Conservation (phyloP, 2,888 invertebrate genomes). For the Gonocerus acuteangulatus region DNA sequence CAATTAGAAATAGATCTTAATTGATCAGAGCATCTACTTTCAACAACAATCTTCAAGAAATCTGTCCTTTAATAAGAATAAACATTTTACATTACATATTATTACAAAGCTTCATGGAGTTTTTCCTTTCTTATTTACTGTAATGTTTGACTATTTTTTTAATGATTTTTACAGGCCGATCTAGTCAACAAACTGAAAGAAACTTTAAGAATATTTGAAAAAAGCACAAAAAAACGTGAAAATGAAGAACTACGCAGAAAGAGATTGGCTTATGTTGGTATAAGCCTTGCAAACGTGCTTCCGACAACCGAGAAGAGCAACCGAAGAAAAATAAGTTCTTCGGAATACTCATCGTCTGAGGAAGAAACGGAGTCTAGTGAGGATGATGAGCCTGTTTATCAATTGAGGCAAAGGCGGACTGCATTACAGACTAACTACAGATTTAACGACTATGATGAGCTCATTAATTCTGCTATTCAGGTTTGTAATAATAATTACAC, state of each 20-base stretch:
- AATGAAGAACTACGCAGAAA: constrained; percentile 60
- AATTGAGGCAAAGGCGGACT: constrained; percentile 70
- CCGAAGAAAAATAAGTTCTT: background rate
- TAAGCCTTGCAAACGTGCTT: constrained; percentile 64
- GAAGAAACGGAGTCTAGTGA: constrained; percentile 40
- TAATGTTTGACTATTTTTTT: too few relatives aligned
- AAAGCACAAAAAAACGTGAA: constrained; percentile 52
- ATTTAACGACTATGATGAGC: constrained; percentile 88
- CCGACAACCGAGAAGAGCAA: constrained; percentile 41
- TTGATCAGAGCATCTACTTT: too few relatives aligned
- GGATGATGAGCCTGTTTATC: constrained; percentile 69
- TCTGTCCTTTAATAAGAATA: too few relatives aligned
- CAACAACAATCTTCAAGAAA: too few relatives aligned
- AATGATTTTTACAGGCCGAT: constrained; percentile 28
- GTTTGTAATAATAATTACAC: constrained; percentile 44
- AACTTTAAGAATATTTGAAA: constrained; percentile 69
- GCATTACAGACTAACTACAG: constrained; percentile 70
- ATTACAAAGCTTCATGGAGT: too few relatives aligned
- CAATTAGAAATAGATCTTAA: too few relatives aligned
- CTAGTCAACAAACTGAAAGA: constrained; percentile 55
- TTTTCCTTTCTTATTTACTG: too few relatives aligned
- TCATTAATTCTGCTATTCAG: constrained; percentile 86
- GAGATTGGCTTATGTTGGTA: constrained; percentile 64
- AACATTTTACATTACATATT: too few relatives aligned
- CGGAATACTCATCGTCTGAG: constrained; percentile 24